phyloP scores from a whole-genome alignment of 2,797 vertebrate species.

The Microchirus variegatus region DNA sequence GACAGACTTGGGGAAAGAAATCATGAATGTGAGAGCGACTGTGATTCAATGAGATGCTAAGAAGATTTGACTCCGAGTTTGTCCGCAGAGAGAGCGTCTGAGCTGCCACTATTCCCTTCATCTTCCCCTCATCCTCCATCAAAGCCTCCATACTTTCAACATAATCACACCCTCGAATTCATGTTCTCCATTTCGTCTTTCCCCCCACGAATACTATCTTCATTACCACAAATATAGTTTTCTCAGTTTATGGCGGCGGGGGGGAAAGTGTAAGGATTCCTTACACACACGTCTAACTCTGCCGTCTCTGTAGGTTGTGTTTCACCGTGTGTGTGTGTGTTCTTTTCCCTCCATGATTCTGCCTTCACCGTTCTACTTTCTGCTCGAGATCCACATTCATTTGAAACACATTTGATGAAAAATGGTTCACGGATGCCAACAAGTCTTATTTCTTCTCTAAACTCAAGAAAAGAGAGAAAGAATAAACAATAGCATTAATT shows the following conservation, averaged over 20 bases:
- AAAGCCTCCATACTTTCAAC: conserved; percentile 62
- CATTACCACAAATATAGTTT: conserved; percentile 28
- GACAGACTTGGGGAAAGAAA: too few species aligned
- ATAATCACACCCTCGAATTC: conserved; percentile 50
- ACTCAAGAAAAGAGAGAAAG: too few species aligned
- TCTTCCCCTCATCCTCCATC: conserved; percentile 53
- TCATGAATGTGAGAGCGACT: conserved; percentile 42
- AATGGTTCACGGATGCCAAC: too few species aligned
- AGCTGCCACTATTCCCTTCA: conserved; percentile 61
- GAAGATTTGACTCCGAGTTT: conserved; percentile 66
- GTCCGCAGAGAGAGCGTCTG: conserved; percentile 65
- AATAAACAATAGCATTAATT: too few species aligned
- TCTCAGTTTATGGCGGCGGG: conserved; percentile 1
- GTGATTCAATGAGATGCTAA: conserved; percentile 68
- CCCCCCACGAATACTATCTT: conserved; percentile 46
- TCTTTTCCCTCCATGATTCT: too few species aligned
- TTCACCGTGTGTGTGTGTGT: too few species aligned
- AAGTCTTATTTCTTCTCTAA: too few species aligned
- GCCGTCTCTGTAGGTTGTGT: neutral
- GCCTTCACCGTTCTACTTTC: too few species aligned
- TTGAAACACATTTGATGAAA: too few species aligned
- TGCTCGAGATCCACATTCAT: too few species aligned
- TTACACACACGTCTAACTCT: neutral
- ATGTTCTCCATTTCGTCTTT: conserved; percentile 32
- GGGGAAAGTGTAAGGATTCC: conserved; percentile 10